These are phyloP conservation scores for Semnornis frantzii DNA, from an alignment of 2,113 vertebrate genomes.

Conservation along the genomic window DNA sequence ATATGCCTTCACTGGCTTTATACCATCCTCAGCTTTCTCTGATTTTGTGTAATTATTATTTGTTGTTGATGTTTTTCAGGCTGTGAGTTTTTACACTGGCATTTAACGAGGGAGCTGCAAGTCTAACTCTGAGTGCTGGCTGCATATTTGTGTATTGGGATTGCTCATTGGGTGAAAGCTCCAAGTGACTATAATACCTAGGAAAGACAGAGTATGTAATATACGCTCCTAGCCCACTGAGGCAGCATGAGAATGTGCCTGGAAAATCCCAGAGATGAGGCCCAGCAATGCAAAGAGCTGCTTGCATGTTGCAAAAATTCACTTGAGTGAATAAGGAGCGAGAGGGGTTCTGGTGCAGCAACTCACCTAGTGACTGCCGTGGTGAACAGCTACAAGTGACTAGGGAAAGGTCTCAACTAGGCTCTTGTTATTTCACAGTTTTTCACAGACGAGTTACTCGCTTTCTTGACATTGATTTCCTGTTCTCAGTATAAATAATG, in stretches of 20 bases:
- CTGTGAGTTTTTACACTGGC: not conserved
- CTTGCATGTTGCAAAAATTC: constrained; percentile 31
- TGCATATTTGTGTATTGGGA: not conserved
- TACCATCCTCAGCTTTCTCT: not conserved
- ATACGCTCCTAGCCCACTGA: not conserved
- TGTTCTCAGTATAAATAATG: not conserved
- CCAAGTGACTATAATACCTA: not conserved
- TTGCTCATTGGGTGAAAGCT: not conserved
- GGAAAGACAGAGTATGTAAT: not conserved
- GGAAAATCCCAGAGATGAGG: not conserved
- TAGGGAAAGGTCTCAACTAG: not conserved
- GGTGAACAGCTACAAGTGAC: constrained; percentile 15
- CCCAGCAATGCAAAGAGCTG: constrained; percentile 25
- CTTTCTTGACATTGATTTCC: constrained; percentile 36
- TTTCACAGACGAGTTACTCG: not conserved
- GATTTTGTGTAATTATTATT: not conserved
- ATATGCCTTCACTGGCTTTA: not conserved
- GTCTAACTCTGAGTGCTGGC: not conserved
- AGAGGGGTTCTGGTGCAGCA: not conserved
- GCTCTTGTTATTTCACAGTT: not conserved
- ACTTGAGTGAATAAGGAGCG: not conserved
- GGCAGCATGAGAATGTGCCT: not conserved
- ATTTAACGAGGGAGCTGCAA: not conserved
- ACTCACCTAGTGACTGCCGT: not conserved
- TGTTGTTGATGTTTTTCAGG: not conserved